A percentile compares a stretch with the other conserved stretches of the same genome.
These are phyloP conservation scores for Phoxinus dragarum DNA, from an alignment of 2,797 vertebrate species.

Conservation along the genomic window DNA sequence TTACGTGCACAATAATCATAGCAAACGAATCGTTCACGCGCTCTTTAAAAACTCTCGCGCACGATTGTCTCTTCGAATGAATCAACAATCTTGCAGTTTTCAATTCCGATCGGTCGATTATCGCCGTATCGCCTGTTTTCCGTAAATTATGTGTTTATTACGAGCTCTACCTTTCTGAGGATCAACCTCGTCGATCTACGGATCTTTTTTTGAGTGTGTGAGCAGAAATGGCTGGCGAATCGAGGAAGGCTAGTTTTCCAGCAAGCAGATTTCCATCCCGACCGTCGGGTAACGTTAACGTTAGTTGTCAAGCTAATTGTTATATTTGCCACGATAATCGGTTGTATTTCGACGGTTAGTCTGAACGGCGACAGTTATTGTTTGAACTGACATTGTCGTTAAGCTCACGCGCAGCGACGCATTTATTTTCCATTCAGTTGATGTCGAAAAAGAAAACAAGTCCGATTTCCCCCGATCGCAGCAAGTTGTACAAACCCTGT, in stretches of 20 bases:
- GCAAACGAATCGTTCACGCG: neutral
- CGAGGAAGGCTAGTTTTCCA: constrained; percentile 17
- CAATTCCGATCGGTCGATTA: neutral
- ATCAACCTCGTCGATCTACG: neutral
- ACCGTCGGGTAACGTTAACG: neutral
- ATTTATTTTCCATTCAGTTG: constrained; percentile 22
- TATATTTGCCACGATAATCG: neutral
- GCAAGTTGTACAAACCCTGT: constrained; percentile 37
- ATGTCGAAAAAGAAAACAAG: constrained; percentile 7
- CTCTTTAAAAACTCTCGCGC: constrained; percentile 6
- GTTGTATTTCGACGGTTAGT: neutral
- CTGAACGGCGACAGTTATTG: constrained; percentile 36
- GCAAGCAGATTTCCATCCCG: constrained; percentile 16
- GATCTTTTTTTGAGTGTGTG: constrained; percentile 21
- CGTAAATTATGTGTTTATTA: constrained; percentile 11
- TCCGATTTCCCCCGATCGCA: constrained; percentile 15
- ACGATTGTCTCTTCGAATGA: constrained; percentile 5
- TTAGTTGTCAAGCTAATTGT: neutral
- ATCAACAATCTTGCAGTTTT: constrained; percentile 19
- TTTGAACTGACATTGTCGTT: constrained; percentile 72
- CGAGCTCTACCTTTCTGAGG: neutral
- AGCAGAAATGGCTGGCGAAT: constrained; percentile 44
- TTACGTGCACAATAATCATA: neutral
- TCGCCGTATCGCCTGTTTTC: neutral
- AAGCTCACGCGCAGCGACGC: constrained; percentile 46